phyloP scores from a whole-genome alignment of 2,888 invertebrate species.

The Prenolepis imparis region DNA sequence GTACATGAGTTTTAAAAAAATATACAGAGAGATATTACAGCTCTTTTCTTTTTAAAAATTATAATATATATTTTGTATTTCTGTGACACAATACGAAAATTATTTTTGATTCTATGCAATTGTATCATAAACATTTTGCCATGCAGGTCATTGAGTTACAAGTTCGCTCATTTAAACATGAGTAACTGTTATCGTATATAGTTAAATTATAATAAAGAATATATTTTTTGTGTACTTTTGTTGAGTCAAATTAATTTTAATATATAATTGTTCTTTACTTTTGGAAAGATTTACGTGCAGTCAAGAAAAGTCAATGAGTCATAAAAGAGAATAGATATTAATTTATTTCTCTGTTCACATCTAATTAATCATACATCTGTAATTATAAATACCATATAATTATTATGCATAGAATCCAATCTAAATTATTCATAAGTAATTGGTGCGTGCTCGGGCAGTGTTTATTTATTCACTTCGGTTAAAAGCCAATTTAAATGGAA shows the following conservation, averaged over 20 bases:
- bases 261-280: background rate
- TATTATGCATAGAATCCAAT: conserved; percentile 31
- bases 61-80: background rate
- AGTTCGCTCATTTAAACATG: background rate
- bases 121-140: background rate
- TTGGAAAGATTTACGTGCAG: background rate
- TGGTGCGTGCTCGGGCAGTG: background rate
- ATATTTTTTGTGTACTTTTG: background rate
- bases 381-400: conserved; percentile 29
- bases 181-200: background rate
- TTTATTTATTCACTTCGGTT: conserved; percentile 32
- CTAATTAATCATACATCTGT: background rate
- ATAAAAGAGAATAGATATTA: background rate
- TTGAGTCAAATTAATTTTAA: background rate
- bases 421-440: conserved; percentile 44
- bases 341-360: conserved; percentile 12
- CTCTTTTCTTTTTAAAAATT: background rate
- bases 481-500: conserved; percentile 41
- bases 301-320: background rate
- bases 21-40: background rate
- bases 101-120: background rate
- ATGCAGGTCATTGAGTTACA: background rate
- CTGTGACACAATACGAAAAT: background rate
- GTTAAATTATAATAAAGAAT: background rate
- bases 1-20: background rate